Conservation (phyloP, 2,113 vertebrate species). For the Nibea coibor region DNA sequence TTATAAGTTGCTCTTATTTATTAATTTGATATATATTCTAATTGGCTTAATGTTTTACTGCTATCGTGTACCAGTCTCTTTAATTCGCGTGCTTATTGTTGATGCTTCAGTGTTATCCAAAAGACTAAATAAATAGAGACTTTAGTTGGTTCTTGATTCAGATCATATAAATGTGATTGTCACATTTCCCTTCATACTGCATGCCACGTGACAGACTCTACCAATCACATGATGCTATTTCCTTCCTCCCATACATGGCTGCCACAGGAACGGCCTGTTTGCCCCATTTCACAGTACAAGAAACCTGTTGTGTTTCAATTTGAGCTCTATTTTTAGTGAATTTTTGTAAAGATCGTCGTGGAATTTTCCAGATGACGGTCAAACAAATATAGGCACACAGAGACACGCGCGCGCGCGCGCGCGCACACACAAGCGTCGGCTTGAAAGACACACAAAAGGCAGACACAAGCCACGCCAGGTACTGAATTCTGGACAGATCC, state of each 20-base stretch:
- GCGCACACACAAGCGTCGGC: background rate
- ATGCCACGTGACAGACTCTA: background rate
- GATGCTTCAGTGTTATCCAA: background rate
- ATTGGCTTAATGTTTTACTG: background rate
- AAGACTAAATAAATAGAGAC: background rate
- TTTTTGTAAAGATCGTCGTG: background rate
- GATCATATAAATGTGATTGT: background rate
- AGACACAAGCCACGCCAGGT: constrained; percentile 14
- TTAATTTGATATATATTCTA: background rate
- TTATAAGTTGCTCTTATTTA: background rate
- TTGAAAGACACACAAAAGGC: constrained; percentile 26
- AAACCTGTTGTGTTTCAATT: background rate
- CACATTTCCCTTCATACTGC: background rate
- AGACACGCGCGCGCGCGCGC: background rate
- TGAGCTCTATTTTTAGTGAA: background rate
- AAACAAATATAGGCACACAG: constrained; percentile 1
- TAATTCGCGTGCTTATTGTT: background rate
- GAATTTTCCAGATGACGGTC: background rate
- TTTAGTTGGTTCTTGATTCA: too few species aligned
- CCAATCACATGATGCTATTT: constrained; percentile 37
- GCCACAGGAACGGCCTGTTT: constrained; percentile 8
- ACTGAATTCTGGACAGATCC: constrained; percentile 16
- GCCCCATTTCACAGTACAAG: background rate
- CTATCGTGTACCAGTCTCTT: background rate
- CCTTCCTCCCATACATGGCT: constrained; percentile 42